Conservation (phyloP, 2,113 vertebrate species). For the Elephas maximus region DNA sequence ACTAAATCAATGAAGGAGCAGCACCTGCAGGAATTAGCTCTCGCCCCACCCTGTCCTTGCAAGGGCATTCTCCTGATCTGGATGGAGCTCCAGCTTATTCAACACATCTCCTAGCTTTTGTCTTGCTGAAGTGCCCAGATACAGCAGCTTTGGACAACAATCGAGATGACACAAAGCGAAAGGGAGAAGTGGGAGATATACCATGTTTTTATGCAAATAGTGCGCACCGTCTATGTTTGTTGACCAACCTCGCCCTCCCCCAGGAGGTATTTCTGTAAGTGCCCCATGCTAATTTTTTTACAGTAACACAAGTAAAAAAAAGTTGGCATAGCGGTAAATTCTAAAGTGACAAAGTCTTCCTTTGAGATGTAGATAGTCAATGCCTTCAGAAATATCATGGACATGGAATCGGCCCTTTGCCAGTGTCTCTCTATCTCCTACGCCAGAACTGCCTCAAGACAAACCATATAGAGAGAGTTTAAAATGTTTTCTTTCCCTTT, state of each 20-base stretch:
- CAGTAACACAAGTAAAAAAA: too few species aligned
- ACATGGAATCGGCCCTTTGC: background rate
- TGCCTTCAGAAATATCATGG: constrained; percentile 10
- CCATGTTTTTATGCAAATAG: too few species aligned
- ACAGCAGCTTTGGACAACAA: constrained; percentile 11
- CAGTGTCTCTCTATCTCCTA: background rate
- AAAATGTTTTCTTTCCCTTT: constrained; percentile 28
- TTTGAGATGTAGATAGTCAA: constrained; percentile 59
- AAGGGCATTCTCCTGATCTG: background rate
- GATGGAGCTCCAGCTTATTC: background rate
- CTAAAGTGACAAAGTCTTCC: constrained; percentile 60
- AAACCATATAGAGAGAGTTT: background rate
- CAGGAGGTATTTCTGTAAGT: too few species aligned
- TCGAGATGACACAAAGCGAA: constrained; percentile 43
- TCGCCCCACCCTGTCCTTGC: background rate
- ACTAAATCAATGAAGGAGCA: background rate
- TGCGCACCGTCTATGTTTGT: too few species aligned
- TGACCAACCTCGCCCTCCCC: too few species aligned
- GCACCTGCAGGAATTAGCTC: background rate
- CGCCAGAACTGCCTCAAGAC: background rate
- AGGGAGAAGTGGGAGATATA: constrained; percentile 36
- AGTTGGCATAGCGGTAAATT: background rate
- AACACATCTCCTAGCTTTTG: background rate
- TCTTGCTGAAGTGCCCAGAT: background rate
- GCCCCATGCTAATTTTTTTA: too few species aligned